Evolutionary conservation across 1,140 invertebrate species (phyloP).

Genomic region (Drosophila bifasciata): DNA sequence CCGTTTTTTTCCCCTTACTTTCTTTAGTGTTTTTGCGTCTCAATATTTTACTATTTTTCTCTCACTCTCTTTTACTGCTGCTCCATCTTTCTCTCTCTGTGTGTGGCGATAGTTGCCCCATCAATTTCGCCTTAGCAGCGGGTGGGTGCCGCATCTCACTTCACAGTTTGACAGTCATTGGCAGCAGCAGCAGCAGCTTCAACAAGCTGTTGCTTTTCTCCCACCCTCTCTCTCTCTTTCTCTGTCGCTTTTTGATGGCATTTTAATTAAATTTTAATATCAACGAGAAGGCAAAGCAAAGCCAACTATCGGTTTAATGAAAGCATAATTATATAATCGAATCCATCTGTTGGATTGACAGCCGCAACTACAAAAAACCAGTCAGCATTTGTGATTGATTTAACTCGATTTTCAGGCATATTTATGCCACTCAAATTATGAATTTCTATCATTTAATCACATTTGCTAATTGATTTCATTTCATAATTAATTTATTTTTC

Average conservation of each 20-base stretch:
- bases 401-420: no score
- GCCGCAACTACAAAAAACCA: neutral
- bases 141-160: conserved; percentile 7
- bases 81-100: neutral
- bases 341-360: neutral
- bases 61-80: neutral
- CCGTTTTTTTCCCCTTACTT: no score
- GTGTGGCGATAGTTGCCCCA: conserved; percentile 1
- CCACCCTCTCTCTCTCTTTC: no score
- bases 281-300: conserved; percentile 10
- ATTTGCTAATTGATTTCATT: no score
- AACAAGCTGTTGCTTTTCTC: conserved; percentile 50
- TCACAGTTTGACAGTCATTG: conserved; percentile 19
- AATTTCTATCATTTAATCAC: no score
- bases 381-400: no score
- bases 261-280: conserved; percentile 69
- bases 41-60: no score
- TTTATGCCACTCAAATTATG: no score
- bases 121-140: conserved; percentile 43
- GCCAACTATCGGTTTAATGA: neutral
- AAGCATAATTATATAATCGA: conserved; percentile 13
- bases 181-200: no score
- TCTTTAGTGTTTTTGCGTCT: neutral
- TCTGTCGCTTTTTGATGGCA: conserved; percentile 38
- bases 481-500: no score